These are phyloP conservation scores for Pandemis cinnamomeana DNA, from an alignment of 2,888 invertebrate genomes.

Conservation along the genomic window DNA sequence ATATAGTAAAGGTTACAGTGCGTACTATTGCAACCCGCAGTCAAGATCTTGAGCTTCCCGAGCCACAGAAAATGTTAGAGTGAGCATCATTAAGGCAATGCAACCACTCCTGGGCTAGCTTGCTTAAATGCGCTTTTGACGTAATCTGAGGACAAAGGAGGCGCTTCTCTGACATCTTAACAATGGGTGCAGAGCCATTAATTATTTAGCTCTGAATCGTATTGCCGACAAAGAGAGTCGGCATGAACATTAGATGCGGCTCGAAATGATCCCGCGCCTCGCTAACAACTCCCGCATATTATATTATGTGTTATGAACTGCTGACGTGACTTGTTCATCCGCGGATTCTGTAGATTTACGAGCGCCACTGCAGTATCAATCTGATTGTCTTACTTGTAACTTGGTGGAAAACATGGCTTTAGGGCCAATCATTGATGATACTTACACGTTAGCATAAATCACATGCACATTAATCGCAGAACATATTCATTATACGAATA, in stretches of 20 bases:
- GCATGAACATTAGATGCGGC: slow-evolving; percentile 55
- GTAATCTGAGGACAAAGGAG: slow-evolving; percentile 43
- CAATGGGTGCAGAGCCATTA: slow-evolving; percentile 42
- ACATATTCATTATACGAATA: no score
- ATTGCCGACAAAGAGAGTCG: slow-evolving; percentile 63
- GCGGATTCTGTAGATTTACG: slow-evolving; percentile 21
- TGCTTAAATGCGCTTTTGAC: slow-evolving; percentile 43
- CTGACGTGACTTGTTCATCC: slow-evolving; percentile 25
- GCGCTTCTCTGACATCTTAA: slow-evolving; percentile 33
- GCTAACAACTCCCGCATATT: slow-evolving; percentile 52
- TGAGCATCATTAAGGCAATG: slow-evolving; percentile 23
- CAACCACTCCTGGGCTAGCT: slow-evolving; percentile 29
- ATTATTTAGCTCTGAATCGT: slow-evolving; percentile 47
- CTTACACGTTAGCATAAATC: background rate
- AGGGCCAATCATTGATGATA: no score
- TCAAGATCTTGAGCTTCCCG: background rate
- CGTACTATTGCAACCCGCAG: background rate
- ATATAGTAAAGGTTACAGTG: background rate
- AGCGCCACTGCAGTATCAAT: slow-evolving; percentile 8
- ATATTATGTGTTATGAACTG: slow-evolving; percentile 44
- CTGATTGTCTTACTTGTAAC: background rate
- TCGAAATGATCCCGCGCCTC: slow-evolving; percentile 31
- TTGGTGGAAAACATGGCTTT: no score
- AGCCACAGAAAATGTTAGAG: slow-evolving; percentile 15
- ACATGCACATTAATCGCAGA: background rate